Evolutionary conservation across 2,797 vertebrate genomes (phyloP), one percentile per base, ranked within the genome.

Genomic region (Cynopterus sphinx): DNA sequence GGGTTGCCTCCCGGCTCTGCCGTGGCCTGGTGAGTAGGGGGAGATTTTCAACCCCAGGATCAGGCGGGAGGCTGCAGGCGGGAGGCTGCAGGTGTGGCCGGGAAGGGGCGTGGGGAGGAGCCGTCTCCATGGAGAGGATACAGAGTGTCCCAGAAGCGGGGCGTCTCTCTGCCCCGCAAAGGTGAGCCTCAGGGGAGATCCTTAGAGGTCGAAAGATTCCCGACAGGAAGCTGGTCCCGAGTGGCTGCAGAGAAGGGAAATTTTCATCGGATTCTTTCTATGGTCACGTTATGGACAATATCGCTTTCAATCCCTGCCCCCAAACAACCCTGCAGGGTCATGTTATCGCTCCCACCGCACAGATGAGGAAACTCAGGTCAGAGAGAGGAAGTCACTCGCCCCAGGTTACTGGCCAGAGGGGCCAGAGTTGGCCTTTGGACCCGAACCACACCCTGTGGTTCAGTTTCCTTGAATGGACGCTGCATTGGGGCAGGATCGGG

Each of bases 271-370:
- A 16, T 15, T 49, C 49, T 16, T 49, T 63, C 53, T 24, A 2
- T 4, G 9, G 31, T 12, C 8, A 0, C 33, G 61, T 46, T 19
- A 10, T 16, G 36, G 61, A 43, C 3, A 0, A 19, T 2, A 8
- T 3, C 19, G 67, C 61, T 10, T 49, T 21, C 12, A 6, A 3
- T 1, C 26, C 51, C n/a, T n/a, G n/a, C n/a, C 67, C 4, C 2
- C 0, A 21, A 43, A 33, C 17, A 9, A 5, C 9, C 9, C 13
- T 17, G 10, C 22, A 24, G 8, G 79, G 9, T 0, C 1, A 5
- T 9, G 8, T 15, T 6, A 4, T 5, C 0, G 6, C 13, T 39
- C 87, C 46, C 87, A 43, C 7, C 71, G 68, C 36, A 39, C 43
- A 36, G 90, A 51, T 5, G 17, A 73, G 46, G 57, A 83, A 21